A percentile compares a stretch with the other conserved stretches of the same genome.
These are phyloP conservation scores for Ypsolopha sequella DNA, from an alignment of 2,888 invertebrate species.

Conservation along the genomic window DNA sequence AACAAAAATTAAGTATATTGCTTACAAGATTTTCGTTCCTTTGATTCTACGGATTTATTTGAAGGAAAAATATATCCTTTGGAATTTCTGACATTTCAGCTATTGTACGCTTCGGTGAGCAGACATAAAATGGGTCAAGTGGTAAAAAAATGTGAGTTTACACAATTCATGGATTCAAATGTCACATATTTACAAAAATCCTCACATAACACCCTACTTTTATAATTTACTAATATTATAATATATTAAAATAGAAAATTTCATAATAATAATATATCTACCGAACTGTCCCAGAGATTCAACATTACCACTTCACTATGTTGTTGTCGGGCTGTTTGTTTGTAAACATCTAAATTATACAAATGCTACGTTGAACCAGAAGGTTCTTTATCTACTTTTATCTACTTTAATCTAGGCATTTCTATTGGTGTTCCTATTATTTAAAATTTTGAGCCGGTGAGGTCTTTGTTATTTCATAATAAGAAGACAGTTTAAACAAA, in stretches of 20 bases:
- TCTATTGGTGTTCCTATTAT: slow-evolving; percentile 60
- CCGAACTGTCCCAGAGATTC: slow-evolving; percentile 57
- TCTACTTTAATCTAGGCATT: slow-evolving; percentile 23
- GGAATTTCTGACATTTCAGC: background rate
- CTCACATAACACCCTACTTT: slow-evolving; percentile 46
- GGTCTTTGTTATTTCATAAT: slow-evolving; percentile 28
- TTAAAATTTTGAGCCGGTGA: slow-evolving; percentile 22
- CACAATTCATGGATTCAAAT: slow-evolving; percentile 22
- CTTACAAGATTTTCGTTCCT: background rate
- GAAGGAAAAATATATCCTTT: background rate
- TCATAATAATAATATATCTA: slow-evolving; percentile 39
- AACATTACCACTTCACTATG: slow-evolving; percentile 37
- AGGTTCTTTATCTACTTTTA: slow-evolving; percentile 48
- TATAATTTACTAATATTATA: slow-evolving; percentile 34
- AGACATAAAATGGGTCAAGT: slow-evolving; percentile 16
- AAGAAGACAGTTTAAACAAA: slow-evolving; percentile 32
- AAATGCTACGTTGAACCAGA: slow-evolving; percentile 59
- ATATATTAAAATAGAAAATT: slow-evolving; percentile 68
- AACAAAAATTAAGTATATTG: slow-evolving; percentile 6
- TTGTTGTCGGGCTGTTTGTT: slow-evolving; percentile 35
- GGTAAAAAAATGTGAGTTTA: slow-evolving; percentile 19
- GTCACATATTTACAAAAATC: slow-evolving; percentile 33
- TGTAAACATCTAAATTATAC: slow-evolving; percentile 52
- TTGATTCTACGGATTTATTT: background rate
- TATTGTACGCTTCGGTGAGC: too few relatives aligned